phyloP scores from a whole-genome alignment of 30 jellyfish, hydroid and myxozoan species.

The Sanderia malayensis region DNA sequence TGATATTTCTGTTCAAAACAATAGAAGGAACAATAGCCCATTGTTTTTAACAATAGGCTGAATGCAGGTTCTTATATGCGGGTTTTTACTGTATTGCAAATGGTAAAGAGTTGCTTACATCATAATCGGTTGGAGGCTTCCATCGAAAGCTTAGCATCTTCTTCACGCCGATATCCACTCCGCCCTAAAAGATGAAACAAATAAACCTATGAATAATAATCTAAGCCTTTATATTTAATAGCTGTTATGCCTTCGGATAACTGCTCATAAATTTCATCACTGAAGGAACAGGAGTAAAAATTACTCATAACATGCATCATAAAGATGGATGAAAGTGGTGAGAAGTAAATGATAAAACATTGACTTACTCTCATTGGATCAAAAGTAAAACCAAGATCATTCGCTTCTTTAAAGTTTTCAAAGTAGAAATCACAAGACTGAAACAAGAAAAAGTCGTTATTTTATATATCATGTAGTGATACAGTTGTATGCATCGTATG shows the following conservation, averaged over 20 bases:
- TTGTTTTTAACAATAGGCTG: too few species aligned
- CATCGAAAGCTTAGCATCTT: slow-evolving; percentile 56
- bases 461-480: too few species aligned
- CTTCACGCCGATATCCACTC: slow-evolving; percentile 77
- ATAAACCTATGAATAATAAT: neutral
- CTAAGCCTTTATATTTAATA: neutral
- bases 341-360: neutral
- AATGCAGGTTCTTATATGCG: too few species aligned
- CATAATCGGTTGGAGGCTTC: slow-evolving; percentile 67
- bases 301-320: too few species aligned
- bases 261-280: too few species aligned
- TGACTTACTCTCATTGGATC: slow-evolving; percentile 74
- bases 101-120: slow-evolving; percentile 38
- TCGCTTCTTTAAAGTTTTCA: slow-evolving; percentile 77
- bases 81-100: neutral
- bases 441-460: neutral
- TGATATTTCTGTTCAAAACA: too few species aligned
- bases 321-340: too few species aligned
- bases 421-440: slow-evolving; percentile 82
- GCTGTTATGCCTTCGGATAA: neutral
- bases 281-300: too few species aligned
- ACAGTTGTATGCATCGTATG: too few species aligned
- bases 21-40: too few species aligned
- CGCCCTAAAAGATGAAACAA: slow-evolving; percentile 92
- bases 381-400: slow-evolving; percentile 75